Base-by-base conservation (phyloP, 2,888 invertebrate species). In the Cyrtodaria siliqua region DNA sequence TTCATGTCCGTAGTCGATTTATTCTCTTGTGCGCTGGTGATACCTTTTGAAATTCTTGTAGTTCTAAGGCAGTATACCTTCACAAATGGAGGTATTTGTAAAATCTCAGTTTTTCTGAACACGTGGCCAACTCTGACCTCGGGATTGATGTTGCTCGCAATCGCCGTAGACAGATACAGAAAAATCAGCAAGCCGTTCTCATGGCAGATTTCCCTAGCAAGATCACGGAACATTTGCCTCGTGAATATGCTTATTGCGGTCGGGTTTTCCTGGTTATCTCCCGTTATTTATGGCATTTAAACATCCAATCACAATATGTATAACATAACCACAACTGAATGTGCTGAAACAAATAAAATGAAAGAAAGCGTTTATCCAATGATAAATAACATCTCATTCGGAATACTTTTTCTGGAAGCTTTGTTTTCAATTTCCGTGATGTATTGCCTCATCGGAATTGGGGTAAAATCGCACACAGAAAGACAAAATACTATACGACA, bases 171-270 rank as follows among this genome's bases (percentile, higher is more conserved):
- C 59, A 75, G 89, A 18, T 88, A 87, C 71, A 61, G 83, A n/a
- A 87, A 86, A 60, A 81, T 88, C 12, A 88, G 88, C 57, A 74
- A 66, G 20, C 87, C 88, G 0, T 73, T 86, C 16, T 44, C 64
- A 14, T 71, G 70, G 64, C 89, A 89, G 52, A 84, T 89, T 29
- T 71, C 82, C 0, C 68, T 76, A 8, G 56, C 8, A 2, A 64
- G 62, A 12, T 83, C 86, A 24, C 78, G 61, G 40, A 33, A 50
- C 9, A 60, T 82, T 26, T 83, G 84, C 49, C 23, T 77, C n/a
- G 38, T 44, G 1, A 55, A 75, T 1, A 62, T 73, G 9, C n/a
- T 69, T 26, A 26, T 70, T 0, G 81, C 76, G 0, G 8, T 77
- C 6, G 42, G 57, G 6, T 63, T 83, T 29, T 77, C 79, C 16